phyloP scores from a whole-genome alignment of 2,797 vertebrate genomes.

The Choloepus didactylus region DNA sequence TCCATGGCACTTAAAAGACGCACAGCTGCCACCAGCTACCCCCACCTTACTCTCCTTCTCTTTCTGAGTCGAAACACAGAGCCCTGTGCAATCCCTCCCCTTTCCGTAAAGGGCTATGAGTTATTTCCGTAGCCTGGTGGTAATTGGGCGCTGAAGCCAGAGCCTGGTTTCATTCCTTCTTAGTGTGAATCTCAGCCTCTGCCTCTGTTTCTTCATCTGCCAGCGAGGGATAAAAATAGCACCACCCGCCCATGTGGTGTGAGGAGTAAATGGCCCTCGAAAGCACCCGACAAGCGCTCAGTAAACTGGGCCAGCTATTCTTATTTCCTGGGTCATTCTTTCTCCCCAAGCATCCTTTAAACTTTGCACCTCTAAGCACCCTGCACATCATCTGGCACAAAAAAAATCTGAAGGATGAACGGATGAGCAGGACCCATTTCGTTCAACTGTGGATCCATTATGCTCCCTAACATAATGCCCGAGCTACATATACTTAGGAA shows the following conservation, averaged over 20 bases:
- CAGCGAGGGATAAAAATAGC: accelerated
- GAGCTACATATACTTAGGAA: accelerated
- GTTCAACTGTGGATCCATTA: accelerated
- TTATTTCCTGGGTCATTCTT: not conserved
- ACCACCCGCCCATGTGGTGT: accelerated
- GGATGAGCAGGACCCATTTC: not conserved
- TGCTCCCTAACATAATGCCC: accelerated
- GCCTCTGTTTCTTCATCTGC: not conserved
- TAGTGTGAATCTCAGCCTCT: not conserved
- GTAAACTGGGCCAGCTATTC: not conserved
- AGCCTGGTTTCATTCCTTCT: not conserved
- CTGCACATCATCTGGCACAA: accelerated
- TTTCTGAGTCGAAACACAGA: too few species aligned
- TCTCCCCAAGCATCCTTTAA: not conserved
- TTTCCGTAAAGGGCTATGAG: too few species aligned
- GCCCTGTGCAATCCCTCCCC: not conserved
- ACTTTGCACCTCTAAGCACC: not conserved
- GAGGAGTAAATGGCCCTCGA: not conserved
- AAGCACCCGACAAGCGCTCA: not conserved
- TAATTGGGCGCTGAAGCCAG: not conserved
- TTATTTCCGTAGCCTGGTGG: not conserved
- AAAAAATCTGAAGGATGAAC: not conserved
- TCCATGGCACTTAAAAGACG: not conserved
- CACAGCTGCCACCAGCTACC: not conserved
- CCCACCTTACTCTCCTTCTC: too few species aligned